These are phyloP conservation scores for Euproctis similis DNA, from an alignment of 2,888 invertebrate genomes.

Conservation along the genomic window DNA sequence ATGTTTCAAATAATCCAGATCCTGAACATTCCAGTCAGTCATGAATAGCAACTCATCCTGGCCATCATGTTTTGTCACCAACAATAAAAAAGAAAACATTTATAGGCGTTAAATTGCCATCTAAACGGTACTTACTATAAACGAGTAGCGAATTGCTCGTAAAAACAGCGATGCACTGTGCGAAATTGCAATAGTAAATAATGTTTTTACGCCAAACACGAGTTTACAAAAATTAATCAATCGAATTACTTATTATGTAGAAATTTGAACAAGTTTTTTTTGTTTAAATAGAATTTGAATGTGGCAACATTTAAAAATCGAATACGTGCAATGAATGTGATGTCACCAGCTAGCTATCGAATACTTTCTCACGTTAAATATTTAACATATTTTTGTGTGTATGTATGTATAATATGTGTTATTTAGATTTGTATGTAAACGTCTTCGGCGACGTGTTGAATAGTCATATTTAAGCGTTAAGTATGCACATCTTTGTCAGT, in stretches of 20 bases:
- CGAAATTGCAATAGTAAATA: slow-evolving; percentile 42
- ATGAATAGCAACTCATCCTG: slow-evolving; percentile 51
- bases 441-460: slow-evolving; percentile 47
- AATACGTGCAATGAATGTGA: slow-evolving; percentile 10
- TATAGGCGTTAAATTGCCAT: slow-evolving; percentile 58
- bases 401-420: slow-evolving; percentile 14
- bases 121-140: slow-evolving; percentile 54
- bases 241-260: too few species aligned
- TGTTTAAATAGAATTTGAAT: too few species aligned
- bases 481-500: slow-evolving; percentile 54
- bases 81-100: slow-evolving; percentile 53
- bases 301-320: too few species aligned
- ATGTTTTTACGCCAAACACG: too few species aligned
- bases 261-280: too few species aligned
- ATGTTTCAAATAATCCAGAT: slow-evolving; percentile 55
- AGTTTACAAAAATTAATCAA: too few species aligned
- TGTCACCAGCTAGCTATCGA: too few species aligned
- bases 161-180: slow-evolving; percentile 49
- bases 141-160: slow-evolving; percentile 49
- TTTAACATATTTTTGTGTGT: slow-evolving; percentile 17
- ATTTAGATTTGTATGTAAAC: slow-evolving; percentile 34
- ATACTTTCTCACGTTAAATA: slow-evolving; percentile 21
- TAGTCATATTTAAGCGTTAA: slow-evolving; percentile 62
- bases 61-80: slow-evolving; percentile 50
- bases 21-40: too few species aligned